Evolutionary conservation across 2,888 invertebrate species (phyloP), one percentile per base, ranked within the genome.

Genomic region (Hypolimnas misippus): DNA sequence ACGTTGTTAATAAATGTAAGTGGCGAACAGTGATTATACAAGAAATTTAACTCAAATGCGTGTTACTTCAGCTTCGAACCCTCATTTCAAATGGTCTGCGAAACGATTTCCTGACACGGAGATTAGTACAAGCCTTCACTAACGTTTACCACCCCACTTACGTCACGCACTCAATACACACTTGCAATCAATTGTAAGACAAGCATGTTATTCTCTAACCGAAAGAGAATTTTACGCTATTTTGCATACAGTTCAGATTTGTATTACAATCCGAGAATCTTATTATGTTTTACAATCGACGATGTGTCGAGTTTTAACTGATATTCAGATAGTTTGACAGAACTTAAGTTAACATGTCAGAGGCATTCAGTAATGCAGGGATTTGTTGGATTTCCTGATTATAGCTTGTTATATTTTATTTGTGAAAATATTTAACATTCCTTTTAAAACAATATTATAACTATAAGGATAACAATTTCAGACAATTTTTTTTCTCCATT

Each of bases 101-200:
- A 89, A 92, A 91, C 92, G 89, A 91, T 91, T 91, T 89, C 89
- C 90, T 92, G 92, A 92, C 92, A 90, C 87, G 92, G 92, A 89
- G 92, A 91, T 92, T 92, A 92, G 92, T 89, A 92, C 92, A 89
- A 91, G 89, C 87, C 88, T 88, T 90, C 92, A 89, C 92, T 86
- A 80, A 79, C 82, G 82, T 80, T 86, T 84, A 83, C 84, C 86
- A 82, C 92, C 92, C 92, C 87, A 84, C 89, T 91, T 92, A 91
- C 90, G 82, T 91, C 92, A 92, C 92, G 92, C 91, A 92, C 91
- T 90, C 81, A 73, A 85, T 74, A 76, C 73, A 74, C 79, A 77
- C 74, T 74, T 67, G 76, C 73, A 71, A 74, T 70, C 74, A 74
- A 77, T 78, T 81, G 78, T 77, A 84, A 81, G 79, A 81, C 79